Base-by-base conservation (phyloP, 1,140 invertebrate species). In the Diachasma alloeum region DNA sequence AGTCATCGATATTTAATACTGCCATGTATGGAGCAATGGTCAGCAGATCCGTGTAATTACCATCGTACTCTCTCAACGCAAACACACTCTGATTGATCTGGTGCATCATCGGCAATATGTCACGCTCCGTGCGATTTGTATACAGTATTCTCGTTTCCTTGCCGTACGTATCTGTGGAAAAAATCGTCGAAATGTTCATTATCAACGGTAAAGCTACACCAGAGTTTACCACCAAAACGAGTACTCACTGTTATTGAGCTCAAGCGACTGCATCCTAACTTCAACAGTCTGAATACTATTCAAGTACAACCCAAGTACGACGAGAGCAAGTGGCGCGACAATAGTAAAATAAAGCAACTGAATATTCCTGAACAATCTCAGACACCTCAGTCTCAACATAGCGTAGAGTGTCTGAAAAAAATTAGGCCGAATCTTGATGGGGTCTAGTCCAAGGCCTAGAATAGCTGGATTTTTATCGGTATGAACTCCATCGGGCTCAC, bases 221-320 rank as follows among this genome's bases (percentile, higher is more conserved):
- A 44, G 8, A 24, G 13, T 46, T 70, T 22, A 42, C 15, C 42
- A 42, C 15, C 42, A 42, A 15, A 44, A 31, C 63, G 31, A n/a
- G 59, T 67, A 79, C 79, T 70, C 84, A 89, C 88, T 84, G 80
- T 84, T 86, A 75, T 87, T 92, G 39, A 94, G 83, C 77, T 88
- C 88, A 22, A 94, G 87, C 10, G 92, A 92, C 79, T 92, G 91
- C 90, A 93, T 92, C 73, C 90, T 91, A 63, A 91, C 90, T 76
- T 93, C 91, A 24, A 91, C 90, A 4, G 91, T 92, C 78, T 93
- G 91, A 66, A 92, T 91, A 13, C 92, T 94, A 77, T 93, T 92
- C 63, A 95, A 87, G 81, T 93, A 94, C 6, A 95, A 90, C 22
- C 93, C 93, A 8, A 94, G 84, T 0, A 92, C 92, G 53, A 93